phyloP scores from a whole-genome alignment of 2,797 vertebrate species.

The Meriones psammophilus region DNA sequence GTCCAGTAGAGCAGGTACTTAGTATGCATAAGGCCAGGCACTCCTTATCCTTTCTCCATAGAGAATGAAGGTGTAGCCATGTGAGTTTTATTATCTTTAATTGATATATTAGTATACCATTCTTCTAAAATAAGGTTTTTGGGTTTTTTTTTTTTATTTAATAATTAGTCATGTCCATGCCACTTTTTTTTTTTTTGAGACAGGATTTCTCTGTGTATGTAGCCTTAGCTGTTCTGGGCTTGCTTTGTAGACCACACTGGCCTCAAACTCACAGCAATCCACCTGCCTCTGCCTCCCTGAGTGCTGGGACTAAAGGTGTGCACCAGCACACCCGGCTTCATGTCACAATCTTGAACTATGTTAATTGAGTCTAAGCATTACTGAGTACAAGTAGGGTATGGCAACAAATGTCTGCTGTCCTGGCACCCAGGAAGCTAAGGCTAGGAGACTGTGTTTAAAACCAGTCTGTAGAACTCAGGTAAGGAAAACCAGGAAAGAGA shows the following conservation, averaged over 20 bases:
- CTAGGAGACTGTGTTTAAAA: neutral
- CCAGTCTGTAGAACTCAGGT: neutral
- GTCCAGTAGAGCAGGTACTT: neutral
- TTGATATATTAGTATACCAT: neutral
- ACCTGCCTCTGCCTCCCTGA: too few species aligned
- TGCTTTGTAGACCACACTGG: too few species aligned
- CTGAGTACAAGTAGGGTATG: neutral
- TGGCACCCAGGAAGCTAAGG: neutral
- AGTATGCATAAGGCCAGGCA: neutral
- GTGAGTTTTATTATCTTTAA: conserved; percentile 17
- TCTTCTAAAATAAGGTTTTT: neutral
- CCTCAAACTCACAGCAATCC: too few species aligned
- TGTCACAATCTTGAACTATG: neutral
- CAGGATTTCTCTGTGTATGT: too few species aligned
- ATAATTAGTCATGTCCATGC: conserved; percentile 30
- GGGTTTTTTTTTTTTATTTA: neutral
- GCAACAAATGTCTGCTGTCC: neutral
- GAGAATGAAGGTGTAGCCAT: neutral
- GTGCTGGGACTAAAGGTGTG: too few species aligned
- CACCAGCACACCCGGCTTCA: too few species aligned
- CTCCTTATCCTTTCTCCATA: neutral
- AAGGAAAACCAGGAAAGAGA: neutral
- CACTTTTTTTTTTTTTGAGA: neutral
- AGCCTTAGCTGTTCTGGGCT: too few species aligned
- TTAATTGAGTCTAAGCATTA: neutral